Percentiles rank a stretch among this genome's conserved stretches.
Evolutionary conservation across 2,797 vertebrate species (phyloP).

Genomic region (Valencia hispanica): DNA sequence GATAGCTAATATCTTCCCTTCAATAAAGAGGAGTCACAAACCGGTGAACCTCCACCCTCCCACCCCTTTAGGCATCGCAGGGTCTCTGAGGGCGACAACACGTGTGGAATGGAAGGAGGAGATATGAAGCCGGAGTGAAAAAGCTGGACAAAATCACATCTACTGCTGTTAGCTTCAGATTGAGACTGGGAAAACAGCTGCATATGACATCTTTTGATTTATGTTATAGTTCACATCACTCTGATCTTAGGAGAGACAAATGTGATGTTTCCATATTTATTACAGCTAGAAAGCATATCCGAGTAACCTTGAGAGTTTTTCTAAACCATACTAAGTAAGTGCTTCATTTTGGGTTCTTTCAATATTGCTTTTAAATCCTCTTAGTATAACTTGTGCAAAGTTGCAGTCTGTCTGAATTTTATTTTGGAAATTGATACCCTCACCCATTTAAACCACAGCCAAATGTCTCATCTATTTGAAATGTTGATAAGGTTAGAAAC

Average conservation of each 20-base stretch:
- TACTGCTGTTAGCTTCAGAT: constrained; percentile 10
- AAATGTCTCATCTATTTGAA: background rate
- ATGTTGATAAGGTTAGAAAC: too few relatives aligned
- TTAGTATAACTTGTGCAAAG: background rate
- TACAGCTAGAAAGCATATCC: background rate
- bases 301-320: background rate
- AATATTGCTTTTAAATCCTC: background rate
- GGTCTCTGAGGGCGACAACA: constrained; percentile 39
- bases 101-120: constrained; percentile 7
- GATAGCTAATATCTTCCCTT: constrained; percentile 75
- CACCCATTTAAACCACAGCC: background rate
- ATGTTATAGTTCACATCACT: too few relatives aligned
- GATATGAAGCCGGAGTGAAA: constrained; percentile 5
- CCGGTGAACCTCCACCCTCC: constrained; percentile 56
- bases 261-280: background rate
- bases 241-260: background rate
- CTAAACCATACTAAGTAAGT: background rate
- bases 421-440: background rate
- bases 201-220: background rate
- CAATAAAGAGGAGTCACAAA: constrained; percentile 73
- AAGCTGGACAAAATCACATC: constrained; percentile 29
- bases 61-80: constrained; percentile 29
- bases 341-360: background rate
- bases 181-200: background rate
- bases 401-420: background rate